These are phyloP conservation scores for Trogon surrucura DNA, from an alignment of 2,113 vertebrate species.

Conservation along the genomic window DNA sequence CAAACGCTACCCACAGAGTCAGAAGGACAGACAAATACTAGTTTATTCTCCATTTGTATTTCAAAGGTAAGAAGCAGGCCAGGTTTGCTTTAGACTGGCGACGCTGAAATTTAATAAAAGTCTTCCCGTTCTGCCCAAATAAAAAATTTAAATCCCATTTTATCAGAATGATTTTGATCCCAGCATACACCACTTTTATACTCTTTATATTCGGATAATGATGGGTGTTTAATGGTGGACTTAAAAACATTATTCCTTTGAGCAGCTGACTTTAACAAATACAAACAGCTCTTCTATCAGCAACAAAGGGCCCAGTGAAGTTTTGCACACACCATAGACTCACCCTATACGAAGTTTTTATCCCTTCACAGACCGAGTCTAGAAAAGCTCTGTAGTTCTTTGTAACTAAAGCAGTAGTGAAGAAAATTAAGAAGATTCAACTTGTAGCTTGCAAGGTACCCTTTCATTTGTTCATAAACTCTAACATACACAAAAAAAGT, in stretches of 20 bases:
- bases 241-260: neutral
- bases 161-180: neutral
- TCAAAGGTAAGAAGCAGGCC: neutral
- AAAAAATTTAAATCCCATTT: neutral
- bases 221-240: neutral
- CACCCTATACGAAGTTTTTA: neutral
- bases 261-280: neutral
- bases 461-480: neutral
- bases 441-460: neutral
- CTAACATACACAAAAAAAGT: neutral
- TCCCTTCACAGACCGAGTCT: neutral
- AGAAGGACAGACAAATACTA: neutral
- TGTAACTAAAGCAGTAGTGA: neutral
- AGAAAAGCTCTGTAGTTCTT: neutral
- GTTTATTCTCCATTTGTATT: neutral
- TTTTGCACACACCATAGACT: neutral
- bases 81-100: neutral
- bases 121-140: neutral
- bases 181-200: neutral
- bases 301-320: neutral
- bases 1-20: neutral
- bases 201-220: neutral
- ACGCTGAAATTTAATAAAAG: neutral
- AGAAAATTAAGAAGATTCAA: neutral
- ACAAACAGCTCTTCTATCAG: neutral